Conservation (phyloP, 2,797 vertebrate genomes). For the Pelobates cultripes region DNA sequence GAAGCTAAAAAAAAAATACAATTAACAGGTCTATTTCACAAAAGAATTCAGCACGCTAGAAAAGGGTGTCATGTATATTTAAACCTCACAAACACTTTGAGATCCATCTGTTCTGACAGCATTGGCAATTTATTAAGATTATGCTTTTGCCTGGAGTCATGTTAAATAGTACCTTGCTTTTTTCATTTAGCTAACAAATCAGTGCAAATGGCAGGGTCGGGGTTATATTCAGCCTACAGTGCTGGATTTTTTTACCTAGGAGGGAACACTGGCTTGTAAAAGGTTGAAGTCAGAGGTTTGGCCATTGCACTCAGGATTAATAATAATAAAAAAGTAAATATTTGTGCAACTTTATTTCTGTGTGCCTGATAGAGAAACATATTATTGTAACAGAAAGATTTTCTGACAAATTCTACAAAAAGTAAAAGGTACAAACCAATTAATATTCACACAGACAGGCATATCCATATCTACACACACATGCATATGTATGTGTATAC, state of each 20-base stretch:
- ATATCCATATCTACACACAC: no score
- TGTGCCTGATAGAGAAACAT: no score
- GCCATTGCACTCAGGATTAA: background rate
- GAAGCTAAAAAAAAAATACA: conserved; percentile 8
- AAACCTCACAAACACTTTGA: conserved; percentile 24
- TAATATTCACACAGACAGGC: no score
- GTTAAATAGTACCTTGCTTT: conserved; percentile 31
- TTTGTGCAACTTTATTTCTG: no score
- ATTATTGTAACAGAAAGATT: no score
- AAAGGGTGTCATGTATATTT: conserved; percentile 26
- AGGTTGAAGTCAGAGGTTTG: background rate
- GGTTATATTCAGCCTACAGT: conserved; percentile 25
- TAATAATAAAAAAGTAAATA: background rate
- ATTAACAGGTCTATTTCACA: conserved; percentile 24
- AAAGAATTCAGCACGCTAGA: background rate
- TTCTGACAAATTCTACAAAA: no score
- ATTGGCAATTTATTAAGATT: conserved; percentile 41
- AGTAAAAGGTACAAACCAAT: no score
- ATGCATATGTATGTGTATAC: no score
- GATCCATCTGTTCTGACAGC: conserved; percentile 51
- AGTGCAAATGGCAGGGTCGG: conserved; percentile 45
- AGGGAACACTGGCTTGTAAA: background rate
- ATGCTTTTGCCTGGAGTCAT: conserved; percentile 40
- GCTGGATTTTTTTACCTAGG: conserved; percentile 8
- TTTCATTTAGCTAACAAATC: conserved; percentile 36